Conservation (phyloP, 2,888 invertebrate genomes). For the Nymphalis polychloros region DNA sequence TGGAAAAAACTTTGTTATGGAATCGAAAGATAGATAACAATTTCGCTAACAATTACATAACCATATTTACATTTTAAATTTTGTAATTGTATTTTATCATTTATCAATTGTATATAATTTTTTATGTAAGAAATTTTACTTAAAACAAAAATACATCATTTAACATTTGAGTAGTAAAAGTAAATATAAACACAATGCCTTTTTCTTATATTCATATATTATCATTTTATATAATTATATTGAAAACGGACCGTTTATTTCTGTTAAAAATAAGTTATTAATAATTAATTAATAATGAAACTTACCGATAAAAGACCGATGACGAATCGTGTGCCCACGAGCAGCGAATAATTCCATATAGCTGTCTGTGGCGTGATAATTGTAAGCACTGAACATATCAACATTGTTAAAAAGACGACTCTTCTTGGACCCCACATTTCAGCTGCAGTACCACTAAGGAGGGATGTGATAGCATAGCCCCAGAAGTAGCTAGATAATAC, state of each 20-base stretch:
- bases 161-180: too few species aligned
- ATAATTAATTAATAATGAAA: constrained; percentile 25
- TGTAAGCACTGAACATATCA: constrained; percentile 80
- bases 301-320: constrained; percentile 84
- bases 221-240: neutral
- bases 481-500: constrained; percentile 82
- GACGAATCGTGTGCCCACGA: constrained; percentile 81
- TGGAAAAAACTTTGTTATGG: too few species aligned
- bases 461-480: constrained; percentile 83
- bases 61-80: too few species aligned
- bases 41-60: too few species aligned
- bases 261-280: neutral
- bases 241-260: neutral
- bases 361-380: constrained; percentile 84
- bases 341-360: constrained; percentile 77
- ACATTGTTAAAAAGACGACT: constrained; percentile 81
- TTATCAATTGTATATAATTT: too few species aligned
- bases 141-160: too few species aligned
- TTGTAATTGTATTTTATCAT: too few species aligned
- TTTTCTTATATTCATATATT: neutral
- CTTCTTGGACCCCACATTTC: constrained; percentile 84
- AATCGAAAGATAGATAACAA: too few species aligned
- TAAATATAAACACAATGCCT: neutral
- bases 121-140: too few species aligned
- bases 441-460: constrained; percentile 84